phyloP scores from a whole-genome alignment of 2,113 vertebrate species.

The Nesogale talazaci region DNA sequence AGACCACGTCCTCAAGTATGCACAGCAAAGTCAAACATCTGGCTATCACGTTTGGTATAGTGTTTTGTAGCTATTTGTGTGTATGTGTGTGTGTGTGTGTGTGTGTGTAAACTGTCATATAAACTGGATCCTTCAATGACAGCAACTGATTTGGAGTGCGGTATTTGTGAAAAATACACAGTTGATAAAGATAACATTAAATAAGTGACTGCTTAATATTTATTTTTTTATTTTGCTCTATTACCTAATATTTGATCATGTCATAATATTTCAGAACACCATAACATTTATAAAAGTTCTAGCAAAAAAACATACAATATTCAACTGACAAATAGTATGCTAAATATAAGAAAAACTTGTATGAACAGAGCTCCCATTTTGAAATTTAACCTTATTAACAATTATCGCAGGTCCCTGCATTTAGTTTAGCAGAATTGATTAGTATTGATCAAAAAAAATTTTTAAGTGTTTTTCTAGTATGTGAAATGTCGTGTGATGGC shows the following conservation, averaged over 20 bases:
- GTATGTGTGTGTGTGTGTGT: neutral
- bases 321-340: neutral
- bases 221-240: neutral
- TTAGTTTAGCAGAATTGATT: conserved; percentile 43
- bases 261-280: neutral
- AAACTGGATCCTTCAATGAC: neutral
- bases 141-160: neutral
- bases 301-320: neutral
- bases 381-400: conserved; percentile 12
- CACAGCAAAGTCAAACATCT: neutral
- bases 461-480: no score
- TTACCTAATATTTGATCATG: neutral
- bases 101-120: neutral
- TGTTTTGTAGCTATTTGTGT: neutral
- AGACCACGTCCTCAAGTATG: neutral
- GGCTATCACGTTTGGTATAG: no score
- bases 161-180: neutral
- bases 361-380: neutral
- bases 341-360: neutral
- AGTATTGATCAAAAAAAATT: conserved; percentile 27
- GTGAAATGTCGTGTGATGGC: no score
- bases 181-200: neutral
- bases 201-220: neutral
- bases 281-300: neutral
- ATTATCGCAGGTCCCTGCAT: neutral